Percentiles rank a stretch among this genome's conserved stretches.
These are phyloP conservation scores for Anguilla obscura DNA, from an alignment of 2,797 vertebrate genomes.

Conservation along the genomic window DNA sequence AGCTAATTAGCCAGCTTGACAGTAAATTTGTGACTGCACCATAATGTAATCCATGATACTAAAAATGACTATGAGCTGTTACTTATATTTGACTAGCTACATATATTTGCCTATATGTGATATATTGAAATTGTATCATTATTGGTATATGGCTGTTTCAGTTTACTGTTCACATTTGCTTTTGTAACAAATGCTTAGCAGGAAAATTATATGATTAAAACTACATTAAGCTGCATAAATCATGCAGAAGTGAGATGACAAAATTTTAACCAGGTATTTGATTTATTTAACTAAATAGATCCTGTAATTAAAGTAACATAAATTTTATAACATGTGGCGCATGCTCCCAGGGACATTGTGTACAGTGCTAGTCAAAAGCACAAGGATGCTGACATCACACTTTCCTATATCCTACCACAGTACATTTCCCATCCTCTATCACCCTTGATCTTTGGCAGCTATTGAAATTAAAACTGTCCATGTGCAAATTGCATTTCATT, in stretches of 20 bases:
- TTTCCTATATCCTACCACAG: neutral
- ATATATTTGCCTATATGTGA: neutral
- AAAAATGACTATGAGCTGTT: neutral
- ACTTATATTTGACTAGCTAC: too few relatives aligned
- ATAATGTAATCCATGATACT: neutral
- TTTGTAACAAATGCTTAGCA: neutral
- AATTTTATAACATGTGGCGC: neutral
- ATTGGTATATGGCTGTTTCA: neutral
- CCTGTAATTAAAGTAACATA: neutral
- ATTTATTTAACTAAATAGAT: neutral
- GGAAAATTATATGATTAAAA: neutral
- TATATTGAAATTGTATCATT: neutral
- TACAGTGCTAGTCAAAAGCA: neutral
- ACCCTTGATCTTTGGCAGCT: neutral
- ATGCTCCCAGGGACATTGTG: neutral
- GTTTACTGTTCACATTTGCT: neutral
- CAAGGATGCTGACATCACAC: slow-evolving; percentile 9
- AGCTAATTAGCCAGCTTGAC: neutral
- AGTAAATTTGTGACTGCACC: neutral
- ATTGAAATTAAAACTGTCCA: neutral
- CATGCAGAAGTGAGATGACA: neutral
- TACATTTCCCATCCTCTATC: neutral
- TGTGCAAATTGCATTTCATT: neutral
- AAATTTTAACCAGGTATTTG: neutral
- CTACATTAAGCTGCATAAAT: neutral